Percentiles rank a stretch among this genome's conserved stretches.
Conservation (phyloP, 2,797 vertebrate species). For the Acipenser ruthenus region DNA sequence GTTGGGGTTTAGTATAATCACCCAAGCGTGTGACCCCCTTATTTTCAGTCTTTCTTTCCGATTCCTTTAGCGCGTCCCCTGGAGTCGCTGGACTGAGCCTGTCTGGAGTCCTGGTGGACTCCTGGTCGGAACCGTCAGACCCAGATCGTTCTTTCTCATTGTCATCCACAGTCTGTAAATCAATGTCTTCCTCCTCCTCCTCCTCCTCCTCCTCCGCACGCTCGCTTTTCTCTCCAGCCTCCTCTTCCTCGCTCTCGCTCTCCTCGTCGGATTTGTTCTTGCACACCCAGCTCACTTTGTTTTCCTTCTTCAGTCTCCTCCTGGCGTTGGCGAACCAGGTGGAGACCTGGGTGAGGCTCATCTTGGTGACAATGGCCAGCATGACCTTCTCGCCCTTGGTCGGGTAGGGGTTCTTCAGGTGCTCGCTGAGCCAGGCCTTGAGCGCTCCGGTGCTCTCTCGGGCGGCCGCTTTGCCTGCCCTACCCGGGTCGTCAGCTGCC, state of each 20-base stretch:
- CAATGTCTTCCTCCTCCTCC: neutral
- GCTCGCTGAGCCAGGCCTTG: constrained; percentile 72
- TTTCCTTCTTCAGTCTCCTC: constrained; percentile 67
- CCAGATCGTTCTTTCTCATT: too few species aligned
- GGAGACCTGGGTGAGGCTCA: constrained; percentile 74
- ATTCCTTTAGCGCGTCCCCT: neutral
- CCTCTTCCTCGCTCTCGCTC: too few species aligned
- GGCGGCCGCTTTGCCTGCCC: constrained; percentile 36
- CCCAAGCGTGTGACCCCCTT: too few species aligned
- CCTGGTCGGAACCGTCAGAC: too few species aligned
- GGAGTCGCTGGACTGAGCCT: too few species aligned
- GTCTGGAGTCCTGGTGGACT: too few species aligned
- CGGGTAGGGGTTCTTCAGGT: constrained; percentile 72
- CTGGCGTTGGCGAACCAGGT: constrained; percentile 74
- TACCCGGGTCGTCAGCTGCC: too few species aligned
- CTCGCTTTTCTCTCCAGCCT: constrained; percentile 26
- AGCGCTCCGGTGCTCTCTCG: constrained; percentile 68
- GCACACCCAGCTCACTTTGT: neutral
- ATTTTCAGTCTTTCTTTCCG: neutral
- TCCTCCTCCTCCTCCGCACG: neutral
- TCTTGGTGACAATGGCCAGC: constrained; percentile 73
- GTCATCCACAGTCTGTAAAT: too few species aligned
- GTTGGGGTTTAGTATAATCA: constrained; percentile 10
- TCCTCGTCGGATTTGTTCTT: too few species aligned
- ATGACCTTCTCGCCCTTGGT: constrained; percentile 76